Base-by-base conservation (phyloP, 2,797 vertebrate genomes). In the Phoxinus dragarum region DNA sequence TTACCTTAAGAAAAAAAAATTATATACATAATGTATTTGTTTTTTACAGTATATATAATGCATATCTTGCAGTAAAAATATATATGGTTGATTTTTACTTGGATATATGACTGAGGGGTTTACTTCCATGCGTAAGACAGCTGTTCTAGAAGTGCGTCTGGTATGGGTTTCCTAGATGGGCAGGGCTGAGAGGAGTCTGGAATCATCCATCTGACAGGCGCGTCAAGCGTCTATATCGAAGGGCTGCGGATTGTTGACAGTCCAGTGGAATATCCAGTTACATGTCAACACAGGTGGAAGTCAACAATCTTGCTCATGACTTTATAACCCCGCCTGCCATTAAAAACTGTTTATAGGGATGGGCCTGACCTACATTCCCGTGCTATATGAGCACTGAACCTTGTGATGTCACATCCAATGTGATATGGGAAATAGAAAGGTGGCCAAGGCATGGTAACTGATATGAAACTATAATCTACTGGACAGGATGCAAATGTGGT, bases 271-370 rank as follows among this genome's bases (percentile, higher is more conserved):
- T 84, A 49, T 88, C 49, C 27, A 80, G 89, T 91, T 91, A 69
- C 90, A 88, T 88, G 85, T 88, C 85, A 90, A 73, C 87, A 87
- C 27, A 75, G 49, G 73, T 86, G 74, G 36, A 54, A 81, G 84
- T 85, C 80, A 88, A 88, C 82, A 86, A 56, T 73, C 59, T 77
- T 59, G 80, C 36, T 84, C 86, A 80, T 81, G 75, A 81, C 54
- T 68, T 83, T n/a, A 23, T 42, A 67, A 49, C 23, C 54, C 40
- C 31, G 21, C 36, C 54, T 66, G 47, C 52, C 11, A n/a, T 10
- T 31, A 36, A 59, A 69, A 42, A n/a, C 34, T 85, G 11, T 82
- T 82, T 75, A 81, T 79, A 72, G 69, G 77, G 19, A 21, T 47
- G 19, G 6, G 3, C 12, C 36, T 23, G 42, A 84, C 82, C 74